phyloP scores from a whole-genome alignment of 2,888 invertebrate genomes.

The Toxonevra muliebris region DNA sequence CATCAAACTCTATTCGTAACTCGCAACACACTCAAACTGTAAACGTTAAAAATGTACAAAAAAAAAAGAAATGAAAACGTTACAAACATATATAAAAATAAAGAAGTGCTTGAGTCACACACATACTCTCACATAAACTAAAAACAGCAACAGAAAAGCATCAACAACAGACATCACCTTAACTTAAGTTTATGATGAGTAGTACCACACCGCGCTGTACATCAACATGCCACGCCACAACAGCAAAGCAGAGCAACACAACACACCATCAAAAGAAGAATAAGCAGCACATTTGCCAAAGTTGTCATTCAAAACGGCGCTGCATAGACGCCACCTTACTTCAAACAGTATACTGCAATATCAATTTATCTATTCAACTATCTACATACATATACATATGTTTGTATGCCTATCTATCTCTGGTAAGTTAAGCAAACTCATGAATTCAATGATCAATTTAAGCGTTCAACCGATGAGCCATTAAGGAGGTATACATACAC shows the following conservation, averaged over 20 bases:
- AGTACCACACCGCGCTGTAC: not conserved
- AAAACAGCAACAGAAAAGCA: not conserved
- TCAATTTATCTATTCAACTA: not conserved
- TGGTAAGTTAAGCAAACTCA: constrained; percentile 19
- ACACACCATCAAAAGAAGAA: not conserved
- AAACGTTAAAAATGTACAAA: constrained; percentile 19
- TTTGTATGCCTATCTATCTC: constrained; percentile 1
- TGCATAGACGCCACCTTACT: constrained; percentile 22
- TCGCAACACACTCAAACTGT: constrained; percentile 14
- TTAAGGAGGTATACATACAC: not conserved
- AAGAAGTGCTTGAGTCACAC: not conserved
- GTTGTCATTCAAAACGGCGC: constrained; percentile 33
- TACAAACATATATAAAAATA: not conserved
- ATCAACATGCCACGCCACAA: not conserved
- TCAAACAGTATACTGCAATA: not conserved
- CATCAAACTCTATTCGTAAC: too few relatives aligned
- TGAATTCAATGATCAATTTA: constrained; percentile 34
- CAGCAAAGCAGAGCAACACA: constrained; percentile 17
- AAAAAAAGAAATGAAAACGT: not conserved
- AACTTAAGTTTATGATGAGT: not conserved
- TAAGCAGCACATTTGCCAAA: constrained; percentile 6
- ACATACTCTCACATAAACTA: not conserved
- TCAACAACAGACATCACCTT: constrained; percentile 4
- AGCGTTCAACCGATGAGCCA: constrained; percentile 26
- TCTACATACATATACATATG: not conserved